A percentile compares a stretch with the other conserved stretches of the same genome.
Conservation (phyloP, 1,140 invertebrate genomes). For the Daktulosphaira vitifoliae region DNA sequence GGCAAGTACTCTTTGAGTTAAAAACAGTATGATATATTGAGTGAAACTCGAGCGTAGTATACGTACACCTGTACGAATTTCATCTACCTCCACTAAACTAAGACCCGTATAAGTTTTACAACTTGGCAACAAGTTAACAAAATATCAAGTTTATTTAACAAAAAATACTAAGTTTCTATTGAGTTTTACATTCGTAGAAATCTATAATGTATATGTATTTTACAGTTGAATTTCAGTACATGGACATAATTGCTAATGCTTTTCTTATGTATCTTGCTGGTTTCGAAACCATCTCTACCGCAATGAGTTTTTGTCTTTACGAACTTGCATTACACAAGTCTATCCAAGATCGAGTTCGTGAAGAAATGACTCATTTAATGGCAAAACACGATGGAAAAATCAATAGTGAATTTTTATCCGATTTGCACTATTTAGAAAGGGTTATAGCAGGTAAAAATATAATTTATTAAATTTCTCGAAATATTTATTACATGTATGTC, state of each 20-base stretch:
- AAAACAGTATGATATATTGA: too few species aligned
- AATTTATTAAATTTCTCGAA: too few species aligned
- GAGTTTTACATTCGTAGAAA: too few species aligned
- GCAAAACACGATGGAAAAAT: constrained; percentile 44
- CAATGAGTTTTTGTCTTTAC: constrained; percentile 34
- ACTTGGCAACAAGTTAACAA: too few species aligned
- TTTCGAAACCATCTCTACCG: constrained; percentile 35
- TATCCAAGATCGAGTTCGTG: constrained; percentile 35
- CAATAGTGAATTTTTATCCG: constrained; percentile 46
- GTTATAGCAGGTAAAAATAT: constrained; percentile 41
- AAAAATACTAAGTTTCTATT: too few species aligned
- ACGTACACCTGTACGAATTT: too few species aligned
- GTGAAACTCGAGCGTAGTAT: too few species aligned
- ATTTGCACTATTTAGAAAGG: constrained; percentile 49
- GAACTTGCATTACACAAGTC: constrained; percentile 35
- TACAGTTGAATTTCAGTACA: constrained; percentile 17
- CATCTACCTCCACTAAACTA: too few species aligned
- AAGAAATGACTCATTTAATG: constrained; percentile 36
- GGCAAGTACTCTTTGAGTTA: too few species aligned
- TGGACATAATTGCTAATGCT: constrained; percentile 33
- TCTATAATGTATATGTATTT: background rate
- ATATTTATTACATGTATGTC: too few species aligned
- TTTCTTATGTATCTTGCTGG: constrained; percentile 37
- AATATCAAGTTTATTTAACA: too few species aligned
- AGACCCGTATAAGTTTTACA: too few species aligned